These are phyloP conservation scores for Andrena cerasifolii DNA, from an alignment of 1,140 invertebrate species.

Conservation along the genomic window DNA sequence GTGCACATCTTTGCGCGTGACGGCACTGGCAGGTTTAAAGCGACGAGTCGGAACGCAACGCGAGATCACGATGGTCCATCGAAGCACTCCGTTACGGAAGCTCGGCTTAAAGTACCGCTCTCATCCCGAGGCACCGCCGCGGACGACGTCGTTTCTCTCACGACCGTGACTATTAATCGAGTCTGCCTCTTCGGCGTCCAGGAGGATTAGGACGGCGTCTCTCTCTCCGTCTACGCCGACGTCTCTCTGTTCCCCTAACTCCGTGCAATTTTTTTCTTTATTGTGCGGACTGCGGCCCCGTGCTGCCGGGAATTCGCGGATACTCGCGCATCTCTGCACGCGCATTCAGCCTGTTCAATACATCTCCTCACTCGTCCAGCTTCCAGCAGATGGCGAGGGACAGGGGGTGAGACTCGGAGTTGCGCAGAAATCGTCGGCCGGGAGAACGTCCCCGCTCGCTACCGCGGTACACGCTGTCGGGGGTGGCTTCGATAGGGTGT, in stretches of 20 bases:
- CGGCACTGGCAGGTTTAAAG: conserved; percentile 7
- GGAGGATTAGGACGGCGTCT: conserved; percentile 62
- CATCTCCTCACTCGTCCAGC: conserved; percentile 77
- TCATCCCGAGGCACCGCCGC: conserved; percentile 52
- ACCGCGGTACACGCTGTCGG: not conserved
- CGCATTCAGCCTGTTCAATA: conserved; percentile 82
- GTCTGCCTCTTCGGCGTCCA: conserved; percentile 67
- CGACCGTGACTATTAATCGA: conserved; percentile 68
- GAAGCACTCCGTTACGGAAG: conserved; percentile 41
- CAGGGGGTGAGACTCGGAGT: conserved; percentile 43
- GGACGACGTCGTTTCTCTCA: conserved; percentile 65
- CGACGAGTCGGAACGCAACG: conserved; percentile 26
- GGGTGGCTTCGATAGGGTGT: conserved; percentile 23
- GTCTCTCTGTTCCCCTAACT: conserved; percentile 54
- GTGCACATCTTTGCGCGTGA: conserved; percentile 7
- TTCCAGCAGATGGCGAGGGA: conserved; percentile 79
- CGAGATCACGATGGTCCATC: conserved; percentile 46
- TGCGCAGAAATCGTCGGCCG: conserved; percentile 54
- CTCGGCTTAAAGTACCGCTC: conserved; percentile 46
- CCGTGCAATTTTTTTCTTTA: conserved; percentile 74
- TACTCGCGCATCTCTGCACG: conserved; percentile 80
- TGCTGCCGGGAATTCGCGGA: conserved; percentile 77
- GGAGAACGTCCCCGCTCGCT: not conserved
- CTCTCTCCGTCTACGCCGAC: conserved; percentile 28
- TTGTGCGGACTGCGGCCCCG: conserved; percentile 79